Base-by-base conservation (phyloP, 2,888 invertebrate species). In the Amiota mariae region DNA sequence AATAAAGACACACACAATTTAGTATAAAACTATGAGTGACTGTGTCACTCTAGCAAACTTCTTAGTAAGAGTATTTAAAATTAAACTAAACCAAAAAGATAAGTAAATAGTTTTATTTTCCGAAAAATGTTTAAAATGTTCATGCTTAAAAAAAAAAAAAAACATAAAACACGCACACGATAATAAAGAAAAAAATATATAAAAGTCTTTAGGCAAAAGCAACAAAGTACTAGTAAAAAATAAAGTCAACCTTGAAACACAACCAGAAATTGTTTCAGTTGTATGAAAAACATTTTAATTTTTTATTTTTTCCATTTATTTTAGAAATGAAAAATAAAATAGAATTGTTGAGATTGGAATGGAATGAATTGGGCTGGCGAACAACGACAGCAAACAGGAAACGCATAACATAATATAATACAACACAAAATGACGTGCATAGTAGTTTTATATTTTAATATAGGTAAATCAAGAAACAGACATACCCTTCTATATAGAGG, bases 241-340 rank as follows among this genome's bases (percentile, higher is more conserved):
- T 64, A 67, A 74, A 82, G 77, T 74, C 82, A 80, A 76, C 82
- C 82, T 82, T 82, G 84, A 82, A 79, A 9, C 36, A 36, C 73
- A 68, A 75, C 75, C 76, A 76, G 71, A 76, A 76, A 77, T 76
- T 77, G 66, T 47, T 71, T 73, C 36, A 73, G 56, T 78, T 75
- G 71, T 73, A 67, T 20, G 66, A 70, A 49, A 36, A 36, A 6
- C 36, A 36, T 36, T 36, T 36, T 36, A 6, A 36, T 49, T 51
- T 20, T 36, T 36, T 36, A 36, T 49, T 51, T 20, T 49, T 49
- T 13, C 9, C 18, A 57, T 46, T 56, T 75, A 80, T 82, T 77
- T 81, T 36, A 36, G 36, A 80, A 83, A 81, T 77, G 73, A 75
- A 71, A 71, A 36, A 46, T 46, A 24, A 67, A 67, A 51, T 48